Evolutionary conservation across 2,797 vertebrate species (phyloP).

Genomic region (Pampus argenteus): DNA sequence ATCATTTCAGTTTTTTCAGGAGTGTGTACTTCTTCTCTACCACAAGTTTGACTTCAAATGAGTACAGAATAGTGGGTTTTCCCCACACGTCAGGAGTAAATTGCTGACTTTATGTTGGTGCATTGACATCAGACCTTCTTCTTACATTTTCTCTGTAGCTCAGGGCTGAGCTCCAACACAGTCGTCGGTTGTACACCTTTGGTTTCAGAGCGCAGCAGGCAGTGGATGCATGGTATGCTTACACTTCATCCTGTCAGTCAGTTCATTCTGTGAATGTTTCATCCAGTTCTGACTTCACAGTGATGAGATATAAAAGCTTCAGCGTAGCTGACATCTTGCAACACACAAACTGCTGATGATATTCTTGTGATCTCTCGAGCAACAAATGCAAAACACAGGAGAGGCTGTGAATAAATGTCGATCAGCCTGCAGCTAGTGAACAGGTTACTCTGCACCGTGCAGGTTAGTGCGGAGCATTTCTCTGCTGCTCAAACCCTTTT

Average conservation of each 20-base stretch:
- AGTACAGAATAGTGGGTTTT: not conserved
- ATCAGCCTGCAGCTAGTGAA: slow-evolving; percentile 52
- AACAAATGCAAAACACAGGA: slow-evolving; percentile 45
- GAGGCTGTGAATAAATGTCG: slow-evolving; percentile 32
- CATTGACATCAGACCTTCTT: not conserved
- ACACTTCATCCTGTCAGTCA: slow-evolving; percentile 49
- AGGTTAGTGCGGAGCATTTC: slow-evolving; percentile 25
- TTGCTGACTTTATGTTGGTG: not conserved
- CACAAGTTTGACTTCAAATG: slow-evolving; percentile 3
- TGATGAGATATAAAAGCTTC: slow-evolving; percentile 40
- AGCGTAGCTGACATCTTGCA: slow-evolving; percentile 57
- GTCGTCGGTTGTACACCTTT: slow-evolving; percentile 7
- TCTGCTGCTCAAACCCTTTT: slow-evolving; percentile 39
- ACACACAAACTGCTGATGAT: slow-evolving; percentile 56
- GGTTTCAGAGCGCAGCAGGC: slow-evolving; percentile 30
- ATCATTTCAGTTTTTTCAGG: slow-evolving; percentile 3
- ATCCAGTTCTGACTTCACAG: slow-evolving; percentile 49
- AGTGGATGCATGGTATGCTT: slow-evolving; percentile 19
- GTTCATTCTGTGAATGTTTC: slow-evolving; percentile 39
- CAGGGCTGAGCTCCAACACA: slow-evolving; percentile 2
- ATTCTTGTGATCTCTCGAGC: slow-evolving; percentile 62
- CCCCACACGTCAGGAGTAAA: not conserved
- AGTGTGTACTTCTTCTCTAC: not conserved
- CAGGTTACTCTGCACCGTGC: slow-evolving; percentile 39
- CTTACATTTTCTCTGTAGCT: not conserved